Percentiles rank a stretch among this genome's conserved stretches.
phyloP scores from a whole-genome alignment of 2,888 invertebrate species.

The Chalcosyrphus nemorum region DNA sequence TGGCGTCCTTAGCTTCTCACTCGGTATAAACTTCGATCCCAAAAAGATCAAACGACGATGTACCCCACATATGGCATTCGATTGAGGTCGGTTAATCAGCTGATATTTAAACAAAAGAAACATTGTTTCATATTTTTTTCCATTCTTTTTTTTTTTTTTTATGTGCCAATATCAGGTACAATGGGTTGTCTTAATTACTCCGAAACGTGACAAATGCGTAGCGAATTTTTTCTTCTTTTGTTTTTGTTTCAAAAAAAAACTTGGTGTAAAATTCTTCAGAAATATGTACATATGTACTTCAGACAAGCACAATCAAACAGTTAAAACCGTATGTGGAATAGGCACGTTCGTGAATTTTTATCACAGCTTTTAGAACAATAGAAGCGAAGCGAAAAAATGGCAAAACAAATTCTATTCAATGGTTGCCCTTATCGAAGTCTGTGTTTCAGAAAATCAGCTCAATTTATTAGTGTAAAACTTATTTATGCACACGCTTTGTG shows the following conservation, averaged over 20 bases:
- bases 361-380: slow-evolving; percentile 48
- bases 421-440: slow-evolving; percentile 9
- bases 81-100: slow-evolving; percentile 9
- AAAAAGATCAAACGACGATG: too few species aligned
- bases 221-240: slow-evolving; percentile 15
- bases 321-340: slow-evolving; percentile 16
- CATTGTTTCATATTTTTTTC: background rate
- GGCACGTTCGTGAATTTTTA: slow-evolving; percentile 63
- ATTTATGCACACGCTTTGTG: slow-evolving; percentile 23
- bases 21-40: too few species aligned
- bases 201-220: slow-evolving; percentile 42
- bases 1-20: too few species aligned
- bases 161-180: background rate
- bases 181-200: background rate
- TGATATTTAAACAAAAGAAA: slow-evolving; percentile 15
- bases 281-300: background rate
- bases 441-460: slow-evolving; percentile 10
- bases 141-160: background rate
- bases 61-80: background rate
- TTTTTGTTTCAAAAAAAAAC: slow-evolving; percentile 4
- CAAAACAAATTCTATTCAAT: slow-evolving; percentile 10
- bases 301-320: slow-evolving; percentile 3
- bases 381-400: too few species aligned
- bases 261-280: slow-evolving; percentile 13
- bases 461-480: background rate